Evolutionary conservation across 2,113 vertebrate species (phyloP), one percentile per base, ranked within the genome.

Genomic region (Chaenocephalus aceratus): DNA sequence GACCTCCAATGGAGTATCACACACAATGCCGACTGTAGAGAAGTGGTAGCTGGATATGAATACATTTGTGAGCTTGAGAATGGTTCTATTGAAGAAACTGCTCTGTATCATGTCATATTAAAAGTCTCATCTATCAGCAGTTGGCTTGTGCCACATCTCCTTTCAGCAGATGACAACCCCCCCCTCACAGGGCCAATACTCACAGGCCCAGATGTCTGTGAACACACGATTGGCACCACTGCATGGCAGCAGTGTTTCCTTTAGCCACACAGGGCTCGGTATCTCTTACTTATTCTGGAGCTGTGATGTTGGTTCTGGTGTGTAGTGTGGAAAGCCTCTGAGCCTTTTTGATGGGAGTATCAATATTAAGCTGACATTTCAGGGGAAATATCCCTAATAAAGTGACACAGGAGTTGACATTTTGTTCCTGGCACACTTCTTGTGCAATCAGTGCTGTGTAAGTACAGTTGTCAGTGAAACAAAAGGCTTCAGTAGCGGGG

Each of bases 351-450:
- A 86, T 80, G 45, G 46, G 45, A 77, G 56, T 74, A 59, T 88
- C 76, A 72, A 82, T 84, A 88, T 70, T 36, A 59, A 83, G 41
- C 34, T 69, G 77, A 88, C 85, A 80, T 72, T 59, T 84, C 21
- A 67, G 61, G 67, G 73, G 54, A 81, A 89, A 81, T 80, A 54
- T 86, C 60, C 74, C 13, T 10, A 89, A 79, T 82, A 79, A 41
- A 77, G 48, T 83, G 59, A 69, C 71, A 73, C 9, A 4, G 23
- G 59, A 63, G 52, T 75, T 56, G 49, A 60, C 70, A 83, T 88
- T 49, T 86, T 89, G 86, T 90, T 88, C 79, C 83, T 89, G 88
- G 89, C 85, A 7, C 58, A 52, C 53, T 81, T 74, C 34, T 72
- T n/a, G 69, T 78, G 54, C 80, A 86, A 86, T 90, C 80, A 81